Evolutionary conservation across 2,797 vertebrate genomes (phyloP), one percentile per base, ranked within the genome.

Genomic region (Hypotaenidia okinawae): DNA sequence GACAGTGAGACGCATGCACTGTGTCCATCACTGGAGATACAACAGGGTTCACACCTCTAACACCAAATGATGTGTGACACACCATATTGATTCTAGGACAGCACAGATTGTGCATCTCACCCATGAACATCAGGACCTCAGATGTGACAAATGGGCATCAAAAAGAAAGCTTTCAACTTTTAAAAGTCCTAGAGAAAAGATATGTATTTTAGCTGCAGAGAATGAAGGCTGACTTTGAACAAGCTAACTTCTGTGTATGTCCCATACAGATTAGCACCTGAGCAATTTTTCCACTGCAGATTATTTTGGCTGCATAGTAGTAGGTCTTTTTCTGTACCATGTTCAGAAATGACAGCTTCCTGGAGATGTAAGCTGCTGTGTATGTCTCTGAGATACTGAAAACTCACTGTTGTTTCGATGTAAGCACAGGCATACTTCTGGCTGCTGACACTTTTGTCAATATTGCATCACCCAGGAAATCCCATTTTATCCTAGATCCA

Each of bases 391-490:
- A 62, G 70, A 70, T 59, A 57, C 51, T 39, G 25, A 84, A 94
- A 90, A 6, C 30, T 88, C 62, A 5, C 41, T 43, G 25, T 8
- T 81, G 27, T 47, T 87, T 82, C 63, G 28, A 1, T 32, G 23
- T 6, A 69, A 89, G 70, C 8, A 49, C 0, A 2, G 70, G n/a
- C 55, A 35, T 87, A 35, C 58, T 55, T 96, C 63, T 90, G 47
- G 5, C 87, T 84, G 55, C 37, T 9, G 84, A 84, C 87, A 87
- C 47, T 92, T 93, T 25, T 55, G 87, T 92, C 92, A 84, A 90
- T 90, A 93, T 43, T 82, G 45, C 67, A 84, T 84, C 82, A 73
- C 63, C 10, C 27, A 73, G 30, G 70, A 92, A 93, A 95, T 59
- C 45, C 77, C 33, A 87, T 75, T 95, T 90, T 54, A 93, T 90